Evolutionary conservation across 2,113 vertebrate genomes (phyloP).

Genomic region (Pangasianodon hypophthalmus): DNA sequence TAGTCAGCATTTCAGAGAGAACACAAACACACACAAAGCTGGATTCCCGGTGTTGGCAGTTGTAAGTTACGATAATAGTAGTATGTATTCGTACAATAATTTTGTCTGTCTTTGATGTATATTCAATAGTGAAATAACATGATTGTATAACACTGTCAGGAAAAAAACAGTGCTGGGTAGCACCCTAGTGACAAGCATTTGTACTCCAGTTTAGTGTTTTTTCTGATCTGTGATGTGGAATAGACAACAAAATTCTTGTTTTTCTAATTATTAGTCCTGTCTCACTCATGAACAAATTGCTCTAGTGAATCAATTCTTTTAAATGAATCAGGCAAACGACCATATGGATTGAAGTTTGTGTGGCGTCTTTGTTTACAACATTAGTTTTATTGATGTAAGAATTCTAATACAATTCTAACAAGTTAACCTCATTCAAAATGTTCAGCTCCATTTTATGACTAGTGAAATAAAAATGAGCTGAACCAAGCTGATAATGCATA

Average conservation of each 20-base stretch:
- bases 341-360: too few species aligned
- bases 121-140: background rate
- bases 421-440: background rate
- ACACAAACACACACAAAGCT: background rate
- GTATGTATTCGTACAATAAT: background rate
- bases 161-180: background rate
- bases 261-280: background rate
- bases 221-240: background rate
- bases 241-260: background rate
- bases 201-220: background rate
- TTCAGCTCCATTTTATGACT: background rate
- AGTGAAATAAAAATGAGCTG: background rate
- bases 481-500: background rate
- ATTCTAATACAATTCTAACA: background rate
- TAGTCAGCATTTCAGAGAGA: conserved; percentile 28
- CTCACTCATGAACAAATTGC: too few species aligned
- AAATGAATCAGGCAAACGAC: too few species aligned
- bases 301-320: too few species aligned
- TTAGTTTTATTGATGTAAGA: background rate
- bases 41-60: background rate
- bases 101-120: background rate
- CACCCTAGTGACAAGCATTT: background rate
- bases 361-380: background rate
- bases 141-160: background rate
- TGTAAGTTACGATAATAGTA: background rate